Evolutionary conservation across 2,888 invertebrate species (phyloP), one percentile per base, ranked within the genome.

Genomic region (Amiota mariae): DNA sequence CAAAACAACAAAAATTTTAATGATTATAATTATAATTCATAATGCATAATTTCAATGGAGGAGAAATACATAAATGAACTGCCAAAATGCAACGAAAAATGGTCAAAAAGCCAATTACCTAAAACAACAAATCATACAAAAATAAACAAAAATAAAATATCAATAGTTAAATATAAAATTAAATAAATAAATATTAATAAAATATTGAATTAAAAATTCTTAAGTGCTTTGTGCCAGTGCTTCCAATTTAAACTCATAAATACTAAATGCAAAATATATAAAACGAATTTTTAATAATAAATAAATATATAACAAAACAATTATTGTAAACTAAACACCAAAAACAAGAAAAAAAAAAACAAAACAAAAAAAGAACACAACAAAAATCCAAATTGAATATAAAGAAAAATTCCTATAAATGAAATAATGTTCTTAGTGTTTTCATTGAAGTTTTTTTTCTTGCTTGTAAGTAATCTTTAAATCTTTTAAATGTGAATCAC

Each of bases 161-260:
- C 36, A 72, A 71, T 47, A 63, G 46, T 8, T 36, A 24, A 24
- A 24, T 24, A 24, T 3, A 12, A 36, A 8, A 8, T 1, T 6
- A 36, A 36, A 36, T 24, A 36, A 63, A 8, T 63, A 9, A 8
- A 36, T 12, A 63, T 36, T 2, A 46, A 63, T 36, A 24, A 67
- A 51, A 15, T 20, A 64, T 56, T 36, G 46, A 18, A 59, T 9
- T 18, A 59, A 3, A 18, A 59, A 59, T 59, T 2, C 20, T 4
- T 20, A 57, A 18, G 59, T 59, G 59, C 46, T 63, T 63, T 63
- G 63, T 63, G 63, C 18, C 63, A 63, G 46, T 46, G 63, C 24
- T 36, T n/a, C 20, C 20, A 20, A 36, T 36, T 36, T 36, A 36
- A 36, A 51, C 24, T 15, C 8, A 11, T 57, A 4, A 57, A 18